phyloP scores from a whole-genome alignment of 2,797 vertebrate species.

The Coregonus suidteri region DNA sequence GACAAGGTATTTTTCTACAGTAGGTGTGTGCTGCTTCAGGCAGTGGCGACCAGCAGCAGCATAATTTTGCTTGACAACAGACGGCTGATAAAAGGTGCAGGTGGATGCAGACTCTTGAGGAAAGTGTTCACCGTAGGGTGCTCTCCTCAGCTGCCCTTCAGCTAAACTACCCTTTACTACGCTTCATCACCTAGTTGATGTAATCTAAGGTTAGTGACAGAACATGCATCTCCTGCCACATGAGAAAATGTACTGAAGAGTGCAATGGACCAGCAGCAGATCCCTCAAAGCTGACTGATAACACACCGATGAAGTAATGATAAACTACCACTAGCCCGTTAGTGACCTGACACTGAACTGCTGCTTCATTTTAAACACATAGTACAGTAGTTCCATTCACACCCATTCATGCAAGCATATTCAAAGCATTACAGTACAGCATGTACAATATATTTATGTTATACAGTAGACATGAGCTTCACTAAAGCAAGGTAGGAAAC shows the following conservation, averaged over 20 bases:
- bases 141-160: slow-evolving; percentile 14
- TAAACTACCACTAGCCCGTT: slow-evolving; percentile 18
- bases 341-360: slow-evolving; percentile 33
- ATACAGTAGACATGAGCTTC: slow-evolving; percentile 22
- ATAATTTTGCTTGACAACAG: slow-evolving; percentile 29
- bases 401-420: slow-evolving; percentile 28
- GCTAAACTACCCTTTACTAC: background rate
- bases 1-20: slow-evolving; percentile 25
- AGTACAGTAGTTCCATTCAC: slow-evolving; percentile 15
- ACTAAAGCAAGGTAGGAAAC: slow-evolving; percentile 16
- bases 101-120: slow-evolving; percentile 43
- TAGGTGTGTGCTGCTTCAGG: slow-evolving; percentile 17
- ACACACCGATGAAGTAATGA: slow-evolving; percentile 3
- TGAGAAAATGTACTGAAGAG: no score
- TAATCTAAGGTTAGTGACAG: background rate
- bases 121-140: slow-evolving; percentile 35
- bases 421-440: slow-evolving; percentile 39
- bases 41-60: slow-evolving; percentile 2
- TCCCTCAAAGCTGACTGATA: background rate
- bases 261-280: no score
- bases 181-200: background rate
- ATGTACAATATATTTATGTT: slow-evolving; percentile 1
- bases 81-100: slow-evolving; percentile 36
- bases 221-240: background rate
- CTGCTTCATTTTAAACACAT: slow-evolving; percentile 31